A percentile compares a stretch with the other conserved stretches of the same genome.
Evolutionary conservation across 1,140 invertebrate species (phyloP).

Genomic region (Atta cephalotes): DNA sequence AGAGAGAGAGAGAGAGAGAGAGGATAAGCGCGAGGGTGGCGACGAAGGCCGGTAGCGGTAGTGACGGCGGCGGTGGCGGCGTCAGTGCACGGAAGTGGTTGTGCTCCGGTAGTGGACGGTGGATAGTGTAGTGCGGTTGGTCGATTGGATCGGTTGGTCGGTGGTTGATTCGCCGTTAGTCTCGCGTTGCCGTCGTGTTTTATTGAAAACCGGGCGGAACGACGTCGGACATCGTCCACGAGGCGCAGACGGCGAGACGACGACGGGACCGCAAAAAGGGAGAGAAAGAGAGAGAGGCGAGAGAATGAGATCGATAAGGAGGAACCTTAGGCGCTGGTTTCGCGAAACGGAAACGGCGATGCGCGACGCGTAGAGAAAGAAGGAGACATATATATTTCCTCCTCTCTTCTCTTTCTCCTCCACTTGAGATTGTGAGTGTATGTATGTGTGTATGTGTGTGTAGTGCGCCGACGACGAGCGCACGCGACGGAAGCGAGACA

Average conservation of each 20-base stretch:
- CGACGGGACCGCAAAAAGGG: conserved; percentile 10
- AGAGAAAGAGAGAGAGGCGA: conserved; percentile 43
- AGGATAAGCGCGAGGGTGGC: conserved; percentile 65
- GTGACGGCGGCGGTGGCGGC: conserved; percentile 44
- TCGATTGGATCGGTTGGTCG: conserved; percentile 65
- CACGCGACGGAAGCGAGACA: conserved; percentile 35
- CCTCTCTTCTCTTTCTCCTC: neutral
- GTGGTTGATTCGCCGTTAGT: conserved; percentile 51
- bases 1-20: conserved; percentile 13
- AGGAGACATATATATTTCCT: conserved; percentile 23
- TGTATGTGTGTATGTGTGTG: neutral
- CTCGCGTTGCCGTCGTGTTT: conserved; percentile 49
- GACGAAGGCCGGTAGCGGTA: conserved; percentile 52
- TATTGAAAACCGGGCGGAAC: neutral
- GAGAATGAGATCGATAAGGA: conserved; percentile 55
- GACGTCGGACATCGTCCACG: conserved; percentile 4
- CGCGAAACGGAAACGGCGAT: conserved; percentile 27
- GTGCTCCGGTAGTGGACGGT: conserved; percentile 71
- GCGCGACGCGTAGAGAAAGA: conserved; percentile 19
- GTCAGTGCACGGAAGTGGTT: conserved; percentile 68
- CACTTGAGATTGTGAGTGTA: neutral
- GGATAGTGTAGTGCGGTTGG: conserved; percentile 70
- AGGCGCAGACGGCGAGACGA: conserved; percentile 5
- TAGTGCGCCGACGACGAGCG: conserved; percentile 28
- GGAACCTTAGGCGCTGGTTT: conserved; percentile 59